A percentile compares a stretch with the other conserved stretches of the same genome.
These are phyloP conservation scores for Leucophora obtusa DNA, from an alignment of 2,888 invertebrate species.

Conservation along the genomic window DNA sequence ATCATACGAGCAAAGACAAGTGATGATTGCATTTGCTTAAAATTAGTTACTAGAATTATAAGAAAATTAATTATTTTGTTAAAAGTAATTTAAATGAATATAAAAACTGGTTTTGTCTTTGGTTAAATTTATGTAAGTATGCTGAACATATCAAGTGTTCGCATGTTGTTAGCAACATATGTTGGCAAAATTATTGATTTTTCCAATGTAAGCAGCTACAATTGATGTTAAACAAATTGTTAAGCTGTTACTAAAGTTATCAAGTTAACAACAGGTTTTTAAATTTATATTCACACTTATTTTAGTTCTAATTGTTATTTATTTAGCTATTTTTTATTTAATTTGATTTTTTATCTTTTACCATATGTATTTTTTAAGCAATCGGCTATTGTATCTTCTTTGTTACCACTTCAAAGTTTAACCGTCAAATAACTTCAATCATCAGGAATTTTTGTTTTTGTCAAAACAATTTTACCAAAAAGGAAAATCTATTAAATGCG, in stretches of 20 bases:
- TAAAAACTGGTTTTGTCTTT: conserved; percentile 34
- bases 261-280: background rate
- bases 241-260: background rate
- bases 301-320: background rate
- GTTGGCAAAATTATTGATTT: conserved; percentile 47
- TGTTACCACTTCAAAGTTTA: conserved; percentile 28
- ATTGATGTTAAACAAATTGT: conserved; percentile 6
- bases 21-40: conserved; percentile 15
- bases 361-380: background rate
- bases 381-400: background rate
- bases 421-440: conserved; percentile 24
- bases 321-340: background rate
- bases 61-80: conserved; percentile 20
- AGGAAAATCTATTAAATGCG: conserved; percentile 33
- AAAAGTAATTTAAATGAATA: background rate
- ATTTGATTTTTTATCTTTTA: background rate
- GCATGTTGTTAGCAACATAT: conserved; percentile 4
- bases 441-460: background rate
- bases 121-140: too few species aligned
- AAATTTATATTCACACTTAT: background rate
- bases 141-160: conserved; percentile 16
- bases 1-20: conserved; percentile 5
- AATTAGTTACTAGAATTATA: conserved; percentile 33
- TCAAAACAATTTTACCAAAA: conserved; percentile 16
- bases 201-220: conserved; percentile 46